Base-by-base conservation (phyloP, 2,888 invertebrate species). In the Drosophila picticornis region DNA sequence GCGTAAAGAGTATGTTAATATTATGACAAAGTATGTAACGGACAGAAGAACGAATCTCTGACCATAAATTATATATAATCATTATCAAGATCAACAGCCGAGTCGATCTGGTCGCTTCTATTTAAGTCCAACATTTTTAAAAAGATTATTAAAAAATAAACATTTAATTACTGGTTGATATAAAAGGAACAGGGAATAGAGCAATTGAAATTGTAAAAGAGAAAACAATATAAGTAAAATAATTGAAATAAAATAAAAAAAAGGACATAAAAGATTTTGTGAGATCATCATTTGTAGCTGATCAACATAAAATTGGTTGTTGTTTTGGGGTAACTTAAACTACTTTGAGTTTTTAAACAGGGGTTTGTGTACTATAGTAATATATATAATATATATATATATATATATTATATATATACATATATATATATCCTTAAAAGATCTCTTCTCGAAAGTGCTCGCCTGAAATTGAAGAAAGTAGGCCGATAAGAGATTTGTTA, bases 401-500 rank as follows among this genome's bases (percentile, higher is more conserved):
- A 16, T 36, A 16, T 34, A 13, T 13, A 34, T 34, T n/a, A 31
- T 36, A 19, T 38, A 38, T 40, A 40, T 40, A 40, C n/a, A 5
- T 13, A 22, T 22, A 13, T 7, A 13, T 43, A 3, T 7, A 22
- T 43, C 11, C 4, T n/a, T 5, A 11, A 32, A 32, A 32, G 13
- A 34, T 34, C 11, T 34, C 16, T 13, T 34, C 13, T 22, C 46
- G 13, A 46, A 4, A 46, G 25, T 22, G 13, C 16, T 48, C 16
- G 13, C 22, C 25, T n/a, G 31, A 34, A 60, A 64, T 50, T 27
- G 40, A 22, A 32, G 7, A 16, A 27, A 22, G 29, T 22, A 22
- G n/a, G 10, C 5, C 53, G 46, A 58, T 29, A 64, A 16, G 16
- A 46, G 34, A 56, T 60, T 65, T 59, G 43, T 43, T 38, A 22